Base-by-base conservation (phyloP, 1,140 invertebrate species). In the Carcinoscorpius rotundicauda region DNA sequence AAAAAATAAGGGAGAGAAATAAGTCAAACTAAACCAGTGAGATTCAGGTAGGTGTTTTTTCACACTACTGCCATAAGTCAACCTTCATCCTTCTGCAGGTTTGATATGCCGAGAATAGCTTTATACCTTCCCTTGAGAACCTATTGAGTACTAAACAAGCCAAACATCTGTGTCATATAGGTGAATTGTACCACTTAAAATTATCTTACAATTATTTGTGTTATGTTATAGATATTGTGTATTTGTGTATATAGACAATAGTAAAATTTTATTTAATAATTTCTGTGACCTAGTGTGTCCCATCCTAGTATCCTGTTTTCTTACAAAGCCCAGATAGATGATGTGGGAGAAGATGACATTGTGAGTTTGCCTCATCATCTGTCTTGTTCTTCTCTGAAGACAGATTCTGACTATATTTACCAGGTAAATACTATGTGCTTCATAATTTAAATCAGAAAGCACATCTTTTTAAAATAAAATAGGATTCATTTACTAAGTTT, bases 301-400 rank as follows among this genome's bases (percentile, higher is more conserved):
- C 85, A 87, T 73, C 84, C 86, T 49, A 84, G 83, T 70, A 85
- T 90, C 72, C 84, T 85, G 80, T 89, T 89, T 78, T 89, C 87
- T 11, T 90, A 90, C 76, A 88, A 89, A 78, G 83, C 86, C 57
- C 87, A 90, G 74, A 83, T 87, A 72, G 87, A 89, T 75, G 87
- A 89, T 73, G 80, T 81, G 5, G 81, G 85, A 76, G 86, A 88
- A 68, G 87, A 89, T 69, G 87, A 89, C 70, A 86, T 84, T 63
- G 85, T 88, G 3, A 88, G 85, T 8, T 76, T 89, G 73, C 87
- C 87, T 3, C 86, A 88, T 73, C 86, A 88, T 73, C 83, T 86
- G 70, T 86, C 83, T 68, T 87, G 87, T 73, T 86, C 85, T 60
- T 87, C 85, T 11, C 79, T 87, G 62, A 87, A 85, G 78, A 87